Conservation (phyloP, 2,888 invertebrate species). For the Watsonalla cultraria region DNA sequence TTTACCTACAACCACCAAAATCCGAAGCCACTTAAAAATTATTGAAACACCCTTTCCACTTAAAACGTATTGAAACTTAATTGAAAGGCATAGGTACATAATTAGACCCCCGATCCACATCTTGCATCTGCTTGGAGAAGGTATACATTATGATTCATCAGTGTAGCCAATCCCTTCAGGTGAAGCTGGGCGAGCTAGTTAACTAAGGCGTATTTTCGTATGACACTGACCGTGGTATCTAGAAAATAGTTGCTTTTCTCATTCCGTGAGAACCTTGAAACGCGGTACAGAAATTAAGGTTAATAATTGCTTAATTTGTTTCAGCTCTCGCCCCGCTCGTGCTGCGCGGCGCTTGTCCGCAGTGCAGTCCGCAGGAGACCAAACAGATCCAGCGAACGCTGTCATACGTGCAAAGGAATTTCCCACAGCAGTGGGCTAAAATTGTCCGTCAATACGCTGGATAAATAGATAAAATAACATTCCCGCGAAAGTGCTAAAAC, state of each 20-base stretch:
- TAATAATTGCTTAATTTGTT: constrained; percentile 21
- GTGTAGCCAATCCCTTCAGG: no score
- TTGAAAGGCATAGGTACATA: no score
- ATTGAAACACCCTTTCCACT: no score
- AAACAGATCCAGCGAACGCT: constrained; percentile 87
- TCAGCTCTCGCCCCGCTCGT: constrained; percentile 86
- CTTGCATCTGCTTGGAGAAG: no score
- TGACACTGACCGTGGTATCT: constrained; percentile 1
- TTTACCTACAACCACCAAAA: no score
- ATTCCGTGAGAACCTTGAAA: neutral
- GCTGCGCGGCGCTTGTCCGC: constrained; percentile 84
- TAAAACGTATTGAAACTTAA: no score
- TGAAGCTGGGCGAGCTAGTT: no score
- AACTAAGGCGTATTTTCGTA: neutral
- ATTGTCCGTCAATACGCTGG: constrained; percentile 84
- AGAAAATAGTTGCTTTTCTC: constrained; percentile 1
- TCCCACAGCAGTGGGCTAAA: constrained; percentile 87
- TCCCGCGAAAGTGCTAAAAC: neutral
- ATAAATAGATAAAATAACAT: constrained; percentile 23
- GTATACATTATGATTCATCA: no score
- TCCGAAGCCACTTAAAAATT: no score
- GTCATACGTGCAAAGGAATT: constrained; percentile 85
- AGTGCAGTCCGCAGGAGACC: constrained; percentile 83
- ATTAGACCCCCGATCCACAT: no score
- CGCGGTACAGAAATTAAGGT: neutral